Evolutionary conservation across 2,113 vertebrate species (phyloP).

Genomic region (Bos javanicus): DNA sequence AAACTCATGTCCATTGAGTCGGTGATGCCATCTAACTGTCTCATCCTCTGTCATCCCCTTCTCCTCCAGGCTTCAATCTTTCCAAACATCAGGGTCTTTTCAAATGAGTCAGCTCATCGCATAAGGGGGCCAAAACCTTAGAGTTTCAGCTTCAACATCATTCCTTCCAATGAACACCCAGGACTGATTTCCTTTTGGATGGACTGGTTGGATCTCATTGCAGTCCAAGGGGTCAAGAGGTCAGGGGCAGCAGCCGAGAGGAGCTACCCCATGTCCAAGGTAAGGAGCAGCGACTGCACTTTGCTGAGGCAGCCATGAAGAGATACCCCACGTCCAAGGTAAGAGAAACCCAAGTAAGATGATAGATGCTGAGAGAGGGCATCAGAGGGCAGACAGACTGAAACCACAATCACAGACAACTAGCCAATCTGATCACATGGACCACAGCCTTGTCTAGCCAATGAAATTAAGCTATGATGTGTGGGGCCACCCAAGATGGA

Average conservation of each 20-base stretch:
- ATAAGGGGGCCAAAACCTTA: too few relatives aligned
- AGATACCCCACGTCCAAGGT: not conserved
- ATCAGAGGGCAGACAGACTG: not conserved
- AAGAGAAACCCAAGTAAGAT: not conserved
- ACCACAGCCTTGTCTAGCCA: not conserved
- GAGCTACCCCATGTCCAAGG: too few relatives aligned
- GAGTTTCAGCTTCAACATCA: too few relatives aligned
- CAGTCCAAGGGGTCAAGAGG: too few relatives aligned
- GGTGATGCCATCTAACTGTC: not conserved
- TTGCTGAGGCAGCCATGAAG: not conserved
- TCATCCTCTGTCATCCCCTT: not conserved
- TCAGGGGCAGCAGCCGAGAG: rapidly evolving
- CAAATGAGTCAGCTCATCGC: too few relatives aligned
- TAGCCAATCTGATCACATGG: not conserved
- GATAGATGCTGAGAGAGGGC: rapidly evolving
- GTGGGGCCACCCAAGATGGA: not conserved
- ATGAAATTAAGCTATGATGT: not conserved
- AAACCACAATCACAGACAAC: not conserved
- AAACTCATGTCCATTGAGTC: not conserved
- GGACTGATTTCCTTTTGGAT: too few relatives aligned
- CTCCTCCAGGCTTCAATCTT: too few relatives aligned
- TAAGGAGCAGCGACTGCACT: too few relatives aligned
- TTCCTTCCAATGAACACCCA: too few relatives aligned
- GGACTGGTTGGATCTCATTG: too few relatives aligned
- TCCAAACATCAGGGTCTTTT: too few relatives aligned